Evolutionary conservation across 2,113 vertebrate genomes (phyloP), one percentile per base, ranked within the genome.

Genomic region (Bombycilla garrulus): DNA sequence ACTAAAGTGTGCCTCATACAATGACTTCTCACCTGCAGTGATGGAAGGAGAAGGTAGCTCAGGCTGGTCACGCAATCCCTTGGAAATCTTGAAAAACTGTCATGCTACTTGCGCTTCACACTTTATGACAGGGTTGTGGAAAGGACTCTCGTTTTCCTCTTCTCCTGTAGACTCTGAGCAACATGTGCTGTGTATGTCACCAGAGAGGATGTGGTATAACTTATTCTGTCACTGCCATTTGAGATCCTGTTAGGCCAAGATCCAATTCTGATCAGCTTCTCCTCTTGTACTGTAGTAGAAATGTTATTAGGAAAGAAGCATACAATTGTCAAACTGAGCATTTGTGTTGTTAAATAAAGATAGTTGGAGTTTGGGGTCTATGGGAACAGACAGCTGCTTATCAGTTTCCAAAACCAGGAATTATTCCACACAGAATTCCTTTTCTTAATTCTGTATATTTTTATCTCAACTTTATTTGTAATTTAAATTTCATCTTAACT

Each of bases 91-190:
- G 35, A 47, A 48, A 88, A 73, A 33, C 15, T 40, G 50, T 14
- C 19, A 10, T 19, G 47, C 21, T 66, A 1, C 1, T 0, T 57
- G 28, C 0, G 1, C 31, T 53, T 29, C 58, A n/a, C 5, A 7
- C 12, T 71, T 78, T 28, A 56, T 48, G 53, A 5, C 21, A 8
- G 31, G 3, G 5, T 2, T 74, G 26, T 31, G 22, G 47, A 31
- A 85, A 51, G 44, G 51, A 31, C 31, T 45, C 13, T 78, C 0
- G 0, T 33, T 78, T 86, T 78, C n/a, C 13, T 67, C 19, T 35
- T 86, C 35, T 70, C 6, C 45, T 61, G 70, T 53, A 69, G 25
- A 28, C 10, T 35, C 19, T 84, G 28, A 69, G 4, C 17, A 23
- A 2, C 6, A 16, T 10, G 3, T 18, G 18, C 64, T 51, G 4